phyloP scores from a whole-genome alignment of 2,888 invertebrate species.

The Ypsolopha sequella region DNA sequence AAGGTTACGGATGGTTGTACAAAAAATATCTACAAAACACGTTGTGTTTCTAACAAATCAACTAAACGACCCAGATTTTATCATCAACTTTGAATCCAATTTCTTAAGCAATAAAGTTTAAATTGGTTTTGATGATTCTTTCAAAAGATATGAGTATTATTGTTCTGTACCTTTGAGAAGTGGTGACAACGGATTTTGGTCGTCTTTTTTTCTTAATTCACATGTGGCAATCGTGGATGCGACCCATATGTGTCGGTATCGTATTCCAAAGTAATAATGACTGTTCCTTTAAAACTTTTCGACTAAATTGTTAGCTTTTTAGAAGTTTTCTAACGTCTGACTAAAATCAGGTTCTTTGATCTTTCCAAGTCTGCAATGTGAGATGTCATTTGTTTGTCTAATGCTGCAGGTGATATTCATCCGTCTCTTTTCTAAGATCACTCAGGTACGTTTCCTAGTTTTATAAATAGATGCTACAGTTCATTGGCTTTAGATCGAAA shows the following conservation, averaged over 20 bases:
- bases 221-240: conserved; percentile 70
- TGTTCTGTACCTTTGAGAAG: conserved; percentile 63
- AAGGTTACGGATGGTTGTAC: conserved; percentile 67
- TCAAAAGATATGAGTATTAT: conserved; percentile 40
- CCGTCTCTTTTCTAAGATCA: background rate
- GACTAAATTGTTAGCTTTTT: conserved; percentile 5
- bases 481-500: background rate
- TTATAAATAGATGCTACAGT: background rate
- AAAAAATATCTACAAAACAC: conserved; percentile 56
- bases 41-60: conserved; percentile 46
- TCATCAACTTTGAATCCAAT: conserved; percentile 27
- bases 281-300: conserved; percentile 51
- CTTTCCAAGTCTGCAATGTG: background rate
- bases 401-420: conserved; percentile 2
- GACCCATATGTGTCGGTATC: conserved; percentile 68
- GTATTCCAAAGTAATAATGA: conserved; percentile 63
- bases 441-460: background rate
- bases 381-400: conserved; percentile 2
- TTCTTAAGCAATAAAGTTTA: conserved; percentile 24
- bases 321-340: conserved; percentile 21
- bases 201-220: conserved; percentile 55
- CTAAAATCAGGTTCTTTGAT: background rate
- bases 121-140: conserved; percentile 17
- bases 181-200: conserved; percentile 67
- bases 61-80: conserved; percentile 23